A percentile compares a stretch with the other conserved stretches of the same genome.
These are phyloP conservation scores for Dermatemys mawii DNA, from an alignment of 2,113 vertebrate genomes.

Conservation along the genomic window DNA sequence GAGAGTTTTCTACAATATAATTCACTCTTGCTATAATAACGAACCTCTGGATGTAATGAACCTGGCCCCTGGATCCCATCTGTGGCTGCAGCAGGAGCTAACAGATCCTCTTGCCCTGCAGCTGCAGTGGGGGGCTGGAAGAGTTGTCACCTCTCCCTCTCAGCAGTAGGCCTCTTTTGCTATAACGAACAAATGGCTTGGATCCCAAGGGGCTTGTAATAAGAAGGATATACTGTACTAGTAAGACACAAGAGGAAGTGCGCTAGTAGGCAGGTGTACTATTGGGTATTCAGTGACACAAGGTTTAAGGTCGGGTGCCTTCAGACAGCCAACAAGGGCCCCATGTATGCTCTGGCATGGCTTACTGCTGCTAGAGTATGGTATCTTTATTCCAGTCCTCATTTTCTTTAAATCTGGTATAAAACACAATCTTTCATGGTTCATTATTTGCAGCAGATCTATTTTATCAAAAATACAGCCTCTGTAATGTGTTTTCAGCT, in stretches of 20 bases:
- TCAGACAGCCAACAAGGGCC: neutral
- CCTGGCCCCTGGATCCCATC: neutral
- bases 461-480: neutral
- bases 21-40: neutral
- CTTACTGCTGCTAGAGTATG: neutral
- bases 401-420: neutral
- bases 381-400: neutral
- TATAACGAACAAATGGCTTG: neutral
- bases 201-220: neutral
- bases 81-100: too few species aligned
- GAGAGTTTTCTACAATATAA: constrained; percentile 28
- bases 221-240: neutral
- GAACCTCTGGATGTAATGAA: neutral
- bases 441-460: neutral
- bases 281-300: neutral
- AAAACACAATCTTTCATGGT: neutral
- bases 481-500: neutral
- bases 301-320: neutral
- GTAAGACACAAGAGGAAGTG: neutral
- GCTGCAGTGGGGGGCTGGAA: too few species aligned
- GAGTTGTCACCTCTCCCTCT: too few species aligned
- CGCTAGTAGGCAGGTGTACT: neutral
- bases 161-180: too few species aligned
- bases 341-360: neutral
- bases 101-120: too few species aligned